These are phyloP conservation scores for Megastigmus dorsalis DNA, from an alignment of 2,888 invertebrate species.

Conservation along the genomic window DNA sequence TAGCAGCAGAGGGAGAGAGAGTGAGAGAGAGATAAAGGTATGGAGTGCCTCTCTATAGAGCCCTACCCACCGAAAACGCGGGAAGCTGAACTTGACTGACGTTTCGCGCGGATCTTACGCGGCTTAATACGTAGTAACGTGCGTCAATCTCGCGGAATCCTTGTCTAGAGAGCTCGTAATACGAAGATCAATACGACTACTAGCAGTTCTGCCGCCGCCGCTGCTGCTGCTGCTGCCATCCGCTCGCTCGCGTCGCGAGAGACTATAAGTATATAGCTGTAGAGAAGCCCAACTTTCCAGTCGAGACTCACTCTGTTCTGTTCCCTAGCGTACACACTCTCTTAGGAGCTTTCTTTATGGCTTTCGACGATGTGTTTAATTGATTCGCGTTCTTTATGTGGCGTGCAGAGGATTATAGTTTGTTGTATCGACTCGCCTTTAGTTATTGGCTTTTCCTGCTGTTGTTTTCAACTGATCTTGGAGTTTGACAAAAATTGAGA, in stretches of 20 bases:
- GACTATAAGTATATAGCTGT: neutral
- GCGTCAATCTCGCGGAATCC: constrained; percentile 68
- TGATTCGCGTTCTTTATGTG: too few species aligned
- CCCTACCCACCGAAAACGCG: neutral
- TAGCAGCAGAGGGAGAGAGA: neutral
- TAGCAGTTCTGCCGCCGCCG: neutral
- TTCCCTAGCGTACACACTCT: neutral
- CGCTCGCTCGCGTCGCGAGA: neutral
- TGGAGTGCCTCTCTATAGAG: too few species aligned
- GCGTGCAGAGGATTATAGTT: too few species aligned
- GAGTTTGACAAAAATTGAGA: too few species aligned
- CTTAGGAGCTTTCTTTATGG: neutral
- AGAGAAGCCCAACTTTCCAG: constrained; percentile 11
- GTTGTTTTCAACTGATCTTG: too few species aligned
- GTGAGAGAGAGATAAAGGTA: too few species aligned
- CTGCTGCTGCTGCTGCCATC: neutral
- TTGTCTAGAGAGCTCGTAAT: constrained; percentile 67
- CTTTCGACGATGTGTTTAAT: too few species aligned
- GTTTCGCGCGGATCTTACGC: constrained; percentile 55
- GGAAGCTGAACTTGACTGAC: constrained; percentile 34
- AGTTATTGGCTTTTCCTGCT: too few species aligned
- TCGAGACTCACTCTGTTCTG: neutral
- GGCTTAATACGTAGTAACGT: constrained; percentile 63
- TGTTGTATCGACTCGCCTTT: too few species aligned
- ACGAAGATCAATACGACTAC: constrained; percentile 64